phyloP scores from a whole-genome alignment of 2,888 invertebrate species.

The Lepidocyrtoides sp. region DNA sequence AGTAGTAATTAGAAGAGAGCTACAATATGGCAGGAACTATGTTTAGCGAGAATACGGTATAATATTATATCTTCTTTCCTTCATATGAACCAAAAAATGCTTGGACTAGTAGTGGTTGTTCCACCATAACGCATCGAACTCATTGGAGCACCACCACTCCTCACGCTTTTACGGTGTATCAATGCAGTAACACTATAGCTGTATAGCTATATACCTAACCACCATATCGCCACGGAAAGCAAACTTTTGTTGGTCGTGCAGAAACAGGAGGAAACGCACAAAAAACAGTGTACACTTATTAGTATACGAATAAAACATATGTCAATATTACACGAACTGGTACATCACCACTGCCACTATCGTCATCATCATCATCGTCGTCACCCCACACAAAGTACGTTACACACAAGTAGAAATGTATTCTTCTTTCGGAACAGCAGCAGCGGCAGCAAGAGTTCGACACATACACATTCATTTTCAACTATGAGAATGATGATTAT shows the following conservation, averaged over 20 bases:
- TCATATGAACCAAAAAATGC: too few species aligned
- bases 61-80: too few species aligned
- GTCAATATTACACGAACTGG: constrained; percentile 66
- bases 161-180: constrained; percentile 8
- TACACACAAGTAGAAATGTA: constrained; percentile 13
- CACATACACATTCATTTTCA: constrained; percentile 12
- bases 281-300: constrained; percentile 54
- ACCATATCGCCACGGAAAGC: constrained; percentile 30
- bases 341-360: constrained; percentile 41
- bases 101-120: too few species aligned
- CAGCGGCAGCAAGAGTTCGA: neutral
- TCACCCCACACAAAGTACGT: constrained; percentile 64
- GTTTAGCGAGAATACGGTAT: too few species aligned
- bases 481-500: constrained; percentile 17
- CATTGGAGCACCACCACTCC: too few species aligned
- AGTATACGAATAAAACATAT: constrained; percentile 59
- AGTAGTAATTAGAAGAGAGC: too few species aligned
- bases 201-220: neutral
- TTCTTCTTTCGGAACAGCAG: constrained; percentile 36
- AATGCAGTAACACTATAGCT: neutral
- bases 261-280: constrained; percentile 69
- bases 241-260: constrained; percentile 72
- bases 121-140: too few species aligned
- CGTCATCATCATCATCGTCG: constrained; percentile 33
- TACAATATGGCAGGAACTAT: too few species aligned